phyloP scores from a whole-genome alignment of 1,140 invertebrate species.

The Pseudachorutes palmiensis region DNA sequence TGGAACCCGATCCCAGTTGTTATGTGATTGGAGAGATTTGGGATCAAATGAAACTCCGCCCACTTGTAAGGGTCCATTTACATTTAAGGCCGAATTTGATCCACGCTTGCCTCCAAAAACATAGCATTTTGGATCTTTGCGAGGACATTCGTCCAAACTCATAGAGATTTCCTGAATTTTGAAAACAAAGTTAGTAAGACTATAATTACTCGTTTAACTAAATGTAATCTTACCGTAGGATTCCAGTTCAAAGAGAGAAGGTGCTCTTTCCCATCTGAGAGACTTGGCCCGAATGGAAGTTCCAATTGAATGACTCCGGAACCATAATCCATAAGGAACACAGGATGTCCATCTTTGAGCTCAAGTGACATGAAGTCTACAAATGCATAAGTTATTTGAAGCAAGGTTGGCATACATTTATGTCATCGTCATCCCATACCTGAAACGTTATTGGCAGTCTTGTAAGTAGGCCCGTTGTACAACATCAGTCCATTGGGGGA shows the following conservation, averaged over 20 bases:
- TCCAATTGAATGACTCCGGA: conserved; percentile 64
- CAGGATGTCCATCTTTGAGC: conserved; percentile 70
- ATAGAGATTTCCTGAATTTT: conserved; percentile 29
- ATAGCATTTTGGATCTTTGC: conserved; percentile 27
- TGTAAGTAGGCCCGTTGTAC: conserved; percentile 77
- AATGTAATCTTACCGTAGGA: conserved; percentile 46
- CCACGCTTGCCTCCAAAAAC: conserved; percentile 53
- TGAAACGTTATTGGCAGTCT: conserved; percentile 49
- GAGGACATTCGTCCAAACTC: conserved; percentile 33
- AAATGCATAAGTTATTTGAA: not conserved
- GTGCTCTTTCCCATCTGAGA: conserved; percentile 70
- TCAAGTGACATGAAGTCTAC: conserved; percentile 85
- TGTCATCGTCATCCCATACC: too few species aligned
- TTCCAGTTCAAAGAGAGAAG: conserved; percentile 69
- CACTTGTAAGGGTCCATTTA: conserved; percentile 77
- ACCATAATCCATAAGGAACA: conserved; percentile 81
- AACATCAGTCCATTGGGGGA: conserved; percentile 71
- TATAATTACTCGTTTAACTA: not conserved
- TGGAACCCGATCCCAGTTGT: conserved; percentile 57
- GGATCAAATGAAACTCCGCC: conserved; percentile 67
- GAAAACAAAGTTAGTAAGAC: not conserved
- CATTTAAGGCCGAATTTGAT: conserved; percentile 64
- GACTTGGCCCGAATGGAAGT: conserved; percentile 58
- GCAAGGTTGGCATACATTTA: not conserved
- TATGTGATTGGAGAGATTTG: conserved; percentile 47